phyloP scores from a whole-genome alignment of 2,888 invertebrate genomes.

The Noctua janthina region DNA sequence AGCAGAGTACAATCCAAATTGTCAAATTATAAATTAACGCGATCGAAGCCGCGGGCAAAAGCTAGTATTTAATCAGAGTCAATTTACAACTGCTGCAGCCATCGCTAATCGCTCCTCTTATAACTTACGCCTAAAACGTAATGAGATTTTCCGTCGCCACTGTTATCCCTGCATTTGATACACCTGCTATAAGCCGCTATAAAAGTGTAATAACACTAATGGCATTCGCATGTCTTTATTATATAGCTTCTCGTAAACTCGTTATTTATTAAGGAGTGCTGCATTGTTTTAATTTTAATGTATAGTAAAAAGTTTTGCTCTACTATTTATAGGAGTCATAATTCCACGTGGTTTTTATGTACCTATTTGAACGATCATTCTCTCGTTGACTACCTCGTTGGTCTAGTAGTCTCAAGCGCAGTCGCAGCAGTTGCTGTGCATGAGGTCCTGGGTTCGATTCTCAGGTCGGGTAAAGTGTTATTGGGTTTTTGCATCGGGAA shows the following conservation, averaged over 20 bases:
- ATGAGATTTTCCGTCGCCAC: constrained; percentile 79
- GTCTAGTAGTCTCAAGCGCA: neutral
- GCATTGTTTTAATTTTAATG: constrained; percentile 81
- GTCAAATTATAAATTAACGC: too few species aligned
- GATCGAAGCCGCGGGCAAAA: too few species aligned
- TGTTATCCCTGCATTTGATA: constrained; percentile 77
- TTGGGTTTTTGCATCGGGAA: neutral
- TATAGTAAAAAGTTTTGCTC: constrained; percentile 57
- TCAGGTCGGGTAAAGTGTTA: neutral
- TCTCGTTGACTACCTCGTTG: neutral
- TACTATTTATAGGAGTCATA: constrained; percentile 49
- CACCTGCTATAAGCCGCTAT: constrained; percentile 79
- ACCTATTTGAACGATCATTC: constrained; percentile 8
- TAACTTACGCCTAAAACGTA: constrained; percentile 64
- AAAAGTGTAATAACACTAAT: constrained; percentile 88
- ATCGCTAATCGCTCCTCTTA: constrained; percentile 15
- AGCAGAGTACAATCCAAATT: too few species aligned
- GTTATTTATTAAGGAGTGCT: constrained; percentile 80
- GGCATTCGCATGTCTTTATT: constrained; percentile 87
- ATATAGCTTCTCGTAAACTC: constrained; percentile 83
- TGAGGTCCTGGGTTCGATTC: neutral
- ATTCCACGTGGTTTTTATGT: constrained; percentile 44
- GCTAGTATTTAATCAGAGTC: neutral
- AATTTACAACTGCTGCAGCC: neutral
- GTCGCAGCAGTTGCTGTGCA: neutral